These are phyloP conservation scores for Aplysia californica DNA, from an alignment of 1,140 invertebrate genomes.

Conservation along the genomic window DNA sequence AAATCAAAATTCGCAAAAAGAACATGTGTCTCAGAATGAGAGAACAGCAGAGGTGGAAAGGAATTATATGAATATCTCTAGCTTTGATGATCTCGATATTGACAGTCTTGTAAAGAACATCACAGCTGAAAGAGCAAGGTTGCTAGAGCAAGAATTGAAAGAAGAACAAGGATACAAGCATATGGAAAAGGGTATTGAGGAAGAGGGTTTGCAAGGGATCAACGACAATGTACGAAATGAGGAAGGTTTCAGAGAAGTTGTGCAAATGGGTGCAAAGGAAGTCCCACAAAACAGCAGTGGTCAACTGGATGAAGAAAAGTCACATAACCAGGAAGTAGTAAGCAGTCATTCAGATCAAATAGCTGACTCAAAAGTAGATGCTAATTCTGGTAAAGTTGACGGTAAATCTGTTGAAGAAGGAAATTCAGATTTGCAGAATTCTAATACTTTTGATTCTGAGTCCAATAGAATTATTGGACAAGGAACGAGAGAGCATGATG, in stretches of 20 bases:
- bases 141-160: constrained; percentile 1
- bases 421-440: no score
- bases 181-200: background rate
- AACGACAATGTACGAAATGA: background rate
- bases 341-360: background rate
- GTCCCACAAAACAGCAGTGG: background rate
- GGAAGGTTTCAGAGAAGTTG: background rate
- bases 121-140: background rate
- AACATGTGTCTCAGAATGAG: background rate
- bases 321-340: background rate
- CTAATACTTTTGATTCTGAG: no score
- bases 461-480: no score
- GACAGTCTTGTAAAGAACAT: background rate
- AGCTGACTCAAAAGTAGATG: background rate
- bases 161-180: constrained; percentile 3
- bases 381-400: no score
- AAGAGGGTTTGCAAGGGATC: background rate
- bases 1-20: background rate
- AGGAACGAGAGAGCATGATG: no score
- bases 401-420: no score
- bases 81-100: background rate
- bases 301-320: background rate
- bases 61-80: background rate
- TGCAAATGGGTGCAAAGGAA: background rate
- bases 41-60: constrained; percentile 3